A percentile compares a stretch with the other conserved stretches of the same genome.
phyloP scores from a whole-genome alignment of 2,888 invertebrate genomes.

The Candidula unifasciata region DNA sequence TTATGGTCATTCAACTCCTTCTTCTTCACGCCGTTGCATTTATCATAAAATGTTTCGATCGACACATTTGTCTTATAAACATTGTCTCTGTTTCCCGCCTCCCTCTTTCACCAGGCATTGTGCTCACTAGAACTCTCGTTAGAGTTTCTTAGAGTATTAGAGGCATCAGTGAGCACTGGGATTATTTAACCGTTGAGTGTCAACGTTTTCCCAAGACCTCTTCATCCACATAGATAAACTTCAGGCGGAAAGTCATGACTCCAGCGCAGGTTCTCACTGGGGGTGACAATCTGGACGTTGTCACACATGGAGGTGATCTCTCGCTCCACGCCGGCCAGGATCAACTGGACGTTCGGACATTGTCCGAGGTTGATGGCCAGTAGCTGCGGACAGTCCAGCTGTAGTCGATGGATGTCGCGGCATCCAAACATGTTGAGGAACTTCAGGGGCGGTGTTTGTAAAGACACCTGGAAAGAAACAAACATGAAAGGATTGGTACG shows the following conservation, averaged over 20 bases:
- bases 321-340: constrained; percentile 62
- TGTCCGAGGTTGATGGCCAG: constrained; percentile 67
- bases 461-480: constrained; percentile 53
- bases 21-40: too few species aligned
- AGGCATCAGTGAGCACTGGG: too few species aligned
- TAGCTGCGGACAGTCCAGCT: constrained; percentile 65
- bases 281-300: constrained; percentile 59
- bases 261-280: constrained; percentile 63
- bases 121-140: too few species aligned
- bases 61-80: too few species aligned
- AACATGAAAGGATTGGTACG: not conserved
- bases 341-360: constrained; percentile 65
- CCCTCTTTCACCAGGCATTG: too few species aligned
- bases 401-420: constrained; percentile 60
- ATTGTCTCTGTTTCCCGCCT: too few species aligned
- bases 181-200: too few species aligned
- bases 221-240: constrained; percentile 59
- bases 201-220: too few species aligned
- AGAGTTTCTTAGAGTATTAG: too few species aligned
- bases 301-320: constrained; percentile 57
- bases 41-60: too few species aligned
- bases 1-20: too few species aligned
- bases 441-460: constrained; percentile 61
- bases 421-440: constrained; percentile 70
- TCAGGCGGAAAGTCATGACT: constrained; percentile 67